A percentile compares a stretch with the other conserved stretches of the same genome.
Evolutionary conservation across 2,113 vertebrate species (phyloP).

Genomic region (Petrocephalus microphthalmus): DNA sequence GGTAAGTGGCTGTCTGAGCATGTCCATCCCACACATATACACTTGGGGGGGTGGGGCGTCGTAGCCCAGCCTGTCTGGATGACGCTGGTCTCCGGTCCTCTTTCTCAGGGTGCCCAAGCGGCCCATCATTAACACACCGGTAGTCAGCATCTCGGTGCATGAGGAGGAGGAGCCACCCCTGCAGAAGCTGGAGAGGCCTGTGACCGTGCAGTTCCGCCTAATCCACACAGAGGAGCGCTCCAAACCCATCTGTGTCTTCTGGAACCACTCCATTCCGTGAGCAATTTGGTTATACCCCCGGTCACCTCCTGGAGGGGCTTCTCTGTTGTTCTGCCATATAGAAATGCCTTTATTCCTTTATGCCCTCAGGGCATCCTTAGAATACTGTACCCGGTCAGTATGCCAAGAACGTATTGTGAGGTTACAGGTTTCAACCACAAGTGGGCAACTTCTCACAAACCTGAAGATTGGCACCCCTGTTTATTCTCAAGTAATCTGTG

Average conservation of each 20-base stretch:
- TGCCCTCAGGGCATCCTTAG: neutral
- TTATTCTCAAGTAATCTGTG: neutral
- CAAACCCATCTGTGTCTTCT: conserved; percentile 95
- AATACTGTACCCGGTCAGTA: neutral
- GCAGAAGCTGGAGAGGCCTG: conserved; percentile 70
- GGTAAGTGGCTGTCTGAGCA: conserved; percentile 51
- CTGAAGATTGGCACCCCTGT: neutral
- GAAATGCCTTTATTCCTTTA: neutral
- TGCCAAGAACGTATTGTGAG: neutral
- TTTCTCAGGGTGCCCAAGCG: conserved; percentile 81
- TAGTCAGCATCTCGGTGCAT: conserved; percentile 85
- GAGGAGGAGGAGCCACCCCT: conserved; percentile 44
- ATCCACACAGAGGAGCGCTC: conserved; percentile 84
- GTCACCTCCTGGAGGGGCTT: neutral
- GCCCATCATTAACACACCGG: conserved; percentile 83
- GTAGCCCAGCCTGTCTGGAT: neutral
- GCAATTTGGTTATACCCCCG: conserved; percentile 21
- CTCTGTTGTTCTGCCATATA: neutral
- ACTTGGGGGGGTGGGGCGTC: neutral
- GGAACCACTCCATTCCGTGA: conserved; percentile 90
- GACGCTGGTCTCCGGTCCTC: neutral
- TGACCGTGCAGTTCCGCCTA: conserved; percentile 88
- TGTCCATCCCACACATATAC: neutral
- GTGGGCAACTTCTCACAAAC: neutral
- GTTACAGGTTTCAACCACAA: neutral